Percentiles rank a stretch among this genome's conserved stretches.
These are phyloP conservation scores for Myiotriccus ornatus DNA, from an alignment of 2,797 vertebrate species.

Conservation along the genomic window DNA sequence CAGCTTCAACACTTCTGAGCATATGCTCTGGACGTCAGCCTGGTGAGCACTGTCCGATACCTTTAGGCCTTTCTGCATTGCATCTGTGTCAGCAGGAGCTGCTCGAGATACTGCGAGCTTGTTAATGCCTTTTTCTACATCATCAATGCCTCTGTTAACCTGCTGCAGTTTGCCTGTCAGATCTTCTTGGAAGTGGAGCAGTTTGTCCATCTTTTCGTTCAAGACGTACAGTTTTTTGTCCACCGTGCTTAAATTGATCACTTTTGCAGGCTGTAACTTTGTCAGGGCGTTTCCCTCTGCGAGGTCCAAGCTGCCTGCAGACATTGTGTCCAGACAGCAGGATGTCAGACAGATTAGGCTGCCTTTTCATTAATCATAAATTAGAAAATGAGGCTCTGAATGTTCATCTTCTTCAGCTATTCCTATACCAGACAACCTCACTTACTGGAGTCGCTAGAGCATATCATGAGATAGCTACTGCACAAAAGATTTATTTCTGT, in stretches of 20 bases:
- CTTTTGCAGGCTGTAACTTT: constrained; percentile 53
- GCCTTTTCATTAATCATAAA: constrained; percentile 64
- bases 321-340: constrained; percentile 77
- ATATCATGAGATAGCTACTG: constrained; percentile 37
- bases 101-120: constrained; percentile 36
- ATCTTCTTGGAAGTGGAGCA: constrained; percentile 78
- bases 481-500: constrained; percentile 59
- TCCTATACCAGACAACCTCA: background rate
- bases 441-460: background rate
- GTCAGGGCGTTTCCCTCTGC: constrained; percentile 37
- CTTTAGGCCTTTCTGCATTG: background rate
- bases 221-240: constrained; percentile 80
- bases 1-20: constrained; percentile 78
- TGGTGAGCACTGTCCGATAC: background rate
- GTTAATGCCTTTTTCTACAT: constrained; percentile 74
- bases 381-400: background rate
- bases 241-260: constrained; percentile 68
- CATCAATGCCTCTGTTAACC: constrained; percentile 73
- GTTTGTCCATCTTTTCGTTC: constrained; percentile 81
- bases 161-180: constrained; percentile 77
- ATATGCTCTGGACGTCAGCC: constrained; percentile 36
- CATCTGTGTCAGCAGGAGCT: background rate
- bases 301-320: constrained; percentile 66
- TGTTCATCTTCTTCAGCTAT: constrained; percentile 44
- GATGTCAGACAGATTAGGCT: constrained; percentile 26